A percentile compares a stretch with the other conserved stretches of the same genome.
phyloP scores from a whole-genome alignment of 2,113 vertebrate species.

The Petromus typicus region DNA sequence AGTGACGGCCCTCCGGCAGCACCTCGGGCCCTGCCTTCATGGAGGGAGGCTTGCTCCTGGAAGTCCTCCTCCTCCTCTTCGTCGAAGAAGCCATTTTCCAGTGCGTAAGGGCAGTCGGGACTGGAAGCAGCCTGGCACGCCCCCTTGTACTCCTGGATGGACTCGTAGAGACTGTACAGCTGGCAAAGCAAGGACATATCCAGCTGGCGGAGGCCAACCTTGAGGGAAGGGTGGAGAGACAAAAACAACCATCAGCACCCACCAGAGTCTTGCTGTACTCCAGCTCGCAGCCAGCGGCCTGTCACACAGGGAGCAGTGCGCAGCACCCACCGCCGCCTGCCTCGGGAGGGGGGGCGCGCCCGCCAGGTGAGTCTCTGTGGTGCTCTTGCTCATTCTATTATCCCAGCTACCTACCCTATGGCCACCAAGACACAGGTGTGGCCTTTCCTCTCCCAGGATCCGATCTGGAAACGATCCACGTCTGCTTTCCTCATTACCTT shows the following conservation, averaged over 20 bases:
- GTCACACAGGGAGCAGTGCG: background rate
- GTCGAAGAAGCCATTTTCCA: constrained; percentile 97
- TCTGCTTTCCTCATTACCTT: background rate
- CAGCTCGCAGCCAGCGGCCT: background rate
- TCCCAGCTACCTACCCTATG: background rate
- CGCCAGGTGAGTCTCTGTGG: background rate
- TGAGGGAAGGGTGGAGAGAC: background rate
- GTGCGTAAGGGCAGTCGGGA: constrained; percentile 89
- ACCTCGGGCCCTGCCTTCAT: constrained; percentile 55
- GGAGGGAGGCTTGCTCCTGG: constrained; percentile 82
- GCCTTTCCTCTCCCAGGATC: background rate
- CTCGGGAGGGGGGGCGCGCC: background rate
- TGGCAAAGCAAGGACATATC: constrained; percentile 99
- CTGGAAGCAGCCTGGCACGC: constrained; percentile 95
- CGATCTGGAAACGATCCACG: background rate
- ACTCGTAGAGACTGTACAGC: constrained; percentile 98
- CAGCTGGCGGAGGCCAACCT: constrained; percentile 98
- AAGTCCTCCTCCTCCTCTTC: constrained; percentile 97
- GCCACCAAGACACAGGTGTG: background rate
- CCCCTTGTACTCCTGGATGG: constrained; percentile 99
- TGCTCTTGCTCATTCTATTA: background rate
- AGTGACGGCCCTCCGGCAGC: constrained; percentile 61
- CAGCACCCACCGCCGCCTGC: background rate
- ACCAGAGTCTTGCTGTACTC: background rate
- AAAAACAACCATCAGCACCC: constrained; percentile 56